A percentile compares a stretch with the other conserved stretches of the same genome.
Evolutionary conservation across 1,140 invertebrate species (phyloP).

Genomic region (Magallana ariakensis): DNA sequence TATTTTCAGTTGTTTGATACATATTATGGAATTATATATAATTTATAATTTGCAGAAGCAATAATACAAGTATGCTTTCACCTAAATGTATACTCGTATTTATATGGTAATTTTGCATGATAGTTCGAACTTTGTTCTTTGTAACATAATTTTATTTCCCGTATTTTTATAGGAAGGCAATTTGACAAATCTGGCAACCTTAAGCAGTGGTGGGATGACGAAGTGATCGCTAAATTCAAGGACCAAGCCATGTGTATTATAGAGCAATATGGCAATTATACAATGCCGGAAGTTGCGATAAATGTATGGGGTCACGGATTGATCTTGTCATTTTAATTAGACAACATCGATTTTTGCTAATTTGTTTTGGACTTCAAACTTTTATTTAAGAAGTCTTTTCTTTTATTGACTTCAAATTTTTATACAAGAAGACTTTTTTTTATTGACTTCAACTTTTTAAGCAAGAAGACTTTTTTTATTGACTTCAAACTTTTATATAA

Average conservation of each 20-base stretch:
- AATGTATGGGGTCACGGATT: conserved; percentile 81
- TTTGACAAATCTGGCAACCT: conserved; percentile 98
- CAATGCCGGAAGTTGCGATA: conserved; percentile 85
- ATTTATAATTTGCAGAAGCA: no score
- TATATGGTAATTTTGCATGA: no score
- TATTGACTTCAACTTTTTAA: conserved; percentile 66
- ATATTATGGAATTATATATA: no score
- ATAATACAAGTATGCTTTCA: no score
- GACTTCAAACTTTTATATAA: conserved; percentile 80
- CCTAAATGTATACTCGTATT: no score
- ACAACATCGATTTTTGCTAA: not conserved
- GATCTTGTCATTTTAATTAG: conserved; percentile 4
- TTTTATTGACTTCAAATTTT: not conserved
- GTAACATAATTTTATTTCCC: no score
- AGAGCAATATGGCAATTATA: conserved; percentile 94
- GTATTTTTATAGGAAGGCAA: conserved; percentile 85
- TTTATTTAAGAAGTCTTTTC: conserved; percentile 82
- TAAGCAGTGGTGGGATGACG: conserved; percentile 98
- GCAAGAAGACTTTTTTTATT: conserved; percentile 81
- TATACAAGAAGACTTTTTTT: conserved; percentile 81
- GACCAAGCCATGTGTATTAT: conserved; percentile 95
- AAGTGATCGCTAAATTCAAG: conserved; percentile 94
- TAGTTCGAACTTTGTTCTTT: no score
- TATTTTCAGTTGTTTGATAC: no score
- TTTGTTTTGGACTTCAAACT: not conserved